Evolutionary conservation across 2,113 vertebrate species (phyloP).

Genomic region (Megalops atlanticus): DNA sequence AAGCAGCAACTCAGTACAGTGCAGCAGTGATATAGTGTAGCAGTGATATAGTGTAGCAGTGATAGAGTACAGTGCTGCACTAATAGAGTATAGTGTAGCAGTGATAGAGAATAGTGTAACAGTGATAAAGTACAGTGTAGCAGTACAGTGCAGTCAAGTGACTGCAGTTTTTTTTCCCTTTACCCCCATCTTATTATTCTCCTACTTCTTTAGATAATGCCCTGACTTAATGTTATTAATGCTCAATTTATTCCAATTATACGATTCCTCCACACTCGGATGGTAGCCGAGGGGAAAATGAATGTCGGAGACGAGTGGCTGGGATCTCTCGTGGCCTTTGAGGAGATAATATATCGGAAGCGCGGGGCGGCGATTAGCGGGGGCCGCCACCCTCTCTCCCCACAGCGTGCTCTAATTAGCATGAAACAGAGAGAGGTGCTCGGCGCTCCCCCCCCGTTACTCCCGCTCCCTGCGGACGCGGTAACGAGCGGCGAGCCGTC

Average conservation of each 20-base stretch:
- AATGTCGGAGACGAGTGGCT: conserved; percentile 16
- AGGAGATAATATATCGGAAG: conserved; percentile 24
- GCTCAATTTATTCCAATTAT: conserved; percentile 50
- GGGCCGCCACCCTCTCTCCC: conserved; percentile 26
- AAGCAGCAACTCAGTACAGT: too few relatives aligned
- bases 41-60: too few relatives aligned
- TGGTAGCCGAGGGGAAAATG: conserved; percentile 30
- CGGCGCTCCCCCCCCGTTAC: conserved; percentile 17
- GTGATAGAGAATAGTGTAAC: too few relatives aligned
- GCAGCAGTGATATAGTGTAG: too few relatives aligned
- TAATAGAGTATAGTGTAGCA: too few relatives aligned
- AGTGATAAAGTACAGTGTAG: too few relatives aligned
- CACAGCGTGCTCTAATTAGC: conserved; percentile 20
- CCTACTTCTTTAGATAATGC: conserved; percentile 33
- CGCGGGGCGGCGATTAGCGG: conserved; percentile 24
- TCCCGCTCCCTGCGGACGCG: conserved; percentile 39
- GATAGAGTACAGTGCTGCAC: conserved; percentile 22
- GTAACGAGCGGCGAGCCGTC: conserved; percentile 41
- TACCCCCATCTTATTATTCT: conserved; percentile 15
- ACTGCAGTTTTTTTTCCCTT: conserved; percentile 17
- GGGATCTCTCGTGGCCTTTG: conserved; percentile 21
- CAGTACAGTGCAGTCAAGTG: conserved; percentile 22
- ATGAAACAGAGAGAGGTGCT: background rate
- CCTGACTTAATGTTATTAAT: conserved; percentile 41
- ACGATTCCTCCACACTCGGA: conserved; percentile 35